phyloP scores from a whole-genome alignment of 2,797 vertebrate species.

The Pseudocheirus occidentalis region DNA sequence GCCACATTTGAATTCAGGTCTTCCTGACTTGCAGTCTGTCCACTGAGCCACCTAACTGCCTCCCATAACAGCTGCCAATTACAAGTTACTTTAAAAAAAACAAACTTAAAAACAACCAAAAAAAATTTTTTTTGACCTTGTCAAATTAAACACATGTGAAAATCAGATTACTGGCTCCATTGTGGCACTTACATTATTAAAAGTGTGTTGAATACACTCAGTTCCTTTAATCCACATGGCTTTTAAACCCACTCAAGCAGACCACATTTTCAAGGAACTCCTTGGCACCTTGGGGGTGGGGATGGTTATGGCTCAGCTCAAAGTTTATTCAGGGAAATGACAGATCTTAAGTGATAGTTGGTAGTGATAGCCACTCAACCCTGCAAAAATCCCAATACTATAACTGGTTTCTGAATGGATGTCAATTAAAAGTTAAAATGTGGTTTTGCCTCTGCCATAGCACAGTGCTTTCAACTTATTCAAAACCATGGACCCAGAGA shows the following conservation, averaged over 20 bases:
- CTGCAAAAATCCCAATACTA: conserved; percentile 8
- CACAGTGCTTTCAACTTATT: conserved; percentile 33
- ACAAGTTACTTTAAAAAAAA: not conserved
- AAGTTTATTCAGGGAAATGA: conserved; percentile 30
- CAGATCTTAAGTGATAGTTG: not conserved
- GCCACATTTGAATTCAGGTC: not conserved
- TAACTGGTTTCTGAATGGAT: conserved; percentile 41
- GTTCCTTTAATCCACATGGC: conserved; percentile 65
- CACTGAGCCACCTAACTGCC: not conserved
- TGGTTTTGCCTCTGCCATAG: conserved; percentile 21
- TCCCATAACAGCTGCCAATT: not conserved
- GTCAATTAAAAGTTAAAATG: conserved; percentile 41
- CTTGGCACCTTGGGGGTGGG: conserved; percentile 63
- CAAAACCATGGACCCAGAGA: not conserved
- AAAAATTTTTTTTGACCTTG: not conserved
- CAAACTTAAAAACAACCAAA: not conserved
- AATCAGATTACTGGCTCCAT: not conserved
- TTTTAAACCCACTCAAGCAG: conserved; percentile 70
- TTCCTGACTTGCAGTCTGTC: not conserved
- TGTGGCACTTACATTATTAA: not conserved
- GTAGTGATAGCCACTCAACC: not conserved
- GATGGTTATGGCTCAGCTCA: conserved; percentile 75
- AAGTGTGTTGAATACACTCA: conserved; percentile 49
- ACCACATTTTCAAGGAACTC: conserved; percentile 71
- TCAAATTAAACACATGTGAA: not conserved